Evolutionary conservation across 2,888 invertebrate genomes (phyloP), one percentile per base, ranked within the genome.

Genomic region (Melipona bicolor): DNA sequence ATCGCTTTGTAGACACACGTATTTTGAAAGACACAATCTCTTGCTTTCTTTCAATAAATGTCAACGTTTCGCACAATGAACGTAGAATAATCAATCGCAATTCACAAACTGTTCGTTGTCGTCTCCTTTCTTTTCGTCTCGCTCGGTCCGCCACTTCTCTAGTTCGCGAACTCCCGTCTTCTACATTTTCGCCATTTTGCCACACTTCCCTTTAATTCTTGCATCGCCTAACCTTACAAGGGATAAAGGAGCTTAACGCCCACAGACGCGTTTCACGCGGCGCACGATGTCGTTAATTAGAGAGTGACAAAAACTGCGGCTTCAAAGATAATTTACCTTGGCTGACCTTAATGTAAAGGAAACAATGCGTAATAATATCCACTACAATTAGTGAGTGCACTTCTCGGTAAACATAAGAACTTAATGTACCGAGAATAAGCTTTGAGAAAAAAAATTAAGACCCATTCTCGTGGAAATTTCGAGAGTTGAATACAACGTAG

Each of bases 301-400:
- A 88, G 88, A 84, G 85, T 71, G 77, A 81, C 86, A 87, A 88
- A 88, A 89, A 88, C 77, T 88, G 80, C 65, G 85, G 81, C 82
- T 76, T 79, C 81, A 77, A 89, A 83, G 86, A 88, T 84, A 85
- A 82, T 75, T 77, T 70, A 71, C 73, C 65, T 43, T 36, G 84
- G 79, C 73, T 73, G 76, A 77, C 87, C 83, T 81, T 83, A 86
- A 85, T 86, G 81, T 79, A 83, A 87, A 71, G 73, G 86, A 85
- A 86, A 83, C 83, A 81, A 86, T 80, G 78, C 76, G 79, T 85
- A 83, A 79, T 85, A 80, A 83, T 85, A 72, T 78, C 73, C 77
- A 68, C 68, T 71, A 85, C 77, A 82, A 84, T 85, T 81, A 78
- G 52, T 54, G 77, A 24, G 69, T 27, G 76, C 78, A 72, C 77